Evolutionary conservation across 1,140 invertebrate genomes (phyloP).

Genomic region (Amphibalanus amphitrite): DNA sequence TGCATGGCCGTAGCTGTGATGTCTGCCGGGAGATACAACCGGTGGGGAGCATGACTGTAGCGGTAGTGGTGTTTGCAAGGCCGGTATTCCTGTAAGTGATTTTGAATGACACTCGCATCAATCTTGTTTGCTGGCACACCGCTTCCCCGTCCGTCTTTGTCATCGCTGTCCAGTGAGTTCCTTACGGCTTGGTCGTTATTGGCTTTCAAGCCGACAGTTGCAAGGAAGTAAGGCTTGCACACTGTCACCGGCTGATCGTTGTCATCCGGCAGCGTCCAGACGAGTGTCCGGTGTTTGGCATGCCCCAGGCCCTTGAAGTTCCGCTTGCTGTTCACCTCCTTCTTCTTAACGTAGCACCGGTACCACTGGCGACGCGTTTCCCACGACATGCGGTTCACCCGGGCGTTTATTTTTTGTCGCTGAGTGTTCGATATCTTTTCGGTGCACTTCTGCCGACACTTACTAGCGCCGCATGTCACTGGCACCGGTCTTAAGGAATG

Average conservation of each 20-base stretch:
- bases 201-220: neutral
- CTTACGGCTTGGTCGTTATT: neutral
- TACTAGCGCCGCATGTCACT: neutral
- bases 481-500: neutral
- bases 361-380: neutral
- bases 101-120: neutral
- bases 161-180: neutral
- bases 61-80: neutral
- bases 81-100: neutral
- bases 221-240: neutral
- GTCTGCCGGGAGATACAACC: neutral
- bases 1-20: neutral
- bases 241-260: neutral
- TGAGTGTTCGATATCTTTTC: neutral
- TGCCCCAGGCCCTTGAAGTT: neutral
- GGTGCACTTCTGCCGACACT: neutral
- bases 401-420: neutral
- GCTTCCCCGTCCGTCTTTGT: neutral
- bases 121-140: neutral
- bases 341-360: neutral
- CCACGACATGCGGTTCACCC: neutral
- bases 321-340: neutral
- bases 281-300: neutral
- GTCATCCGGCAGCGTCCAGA: neutral
- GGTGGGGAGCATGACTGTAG: neutral